Percentiles rank a stretch among this genome's conserved stretches.
Evolutionary conservation across 2,113 vertebrate genomes (phyloP).

Genomic region (Pollachius pollachius): DNA sequence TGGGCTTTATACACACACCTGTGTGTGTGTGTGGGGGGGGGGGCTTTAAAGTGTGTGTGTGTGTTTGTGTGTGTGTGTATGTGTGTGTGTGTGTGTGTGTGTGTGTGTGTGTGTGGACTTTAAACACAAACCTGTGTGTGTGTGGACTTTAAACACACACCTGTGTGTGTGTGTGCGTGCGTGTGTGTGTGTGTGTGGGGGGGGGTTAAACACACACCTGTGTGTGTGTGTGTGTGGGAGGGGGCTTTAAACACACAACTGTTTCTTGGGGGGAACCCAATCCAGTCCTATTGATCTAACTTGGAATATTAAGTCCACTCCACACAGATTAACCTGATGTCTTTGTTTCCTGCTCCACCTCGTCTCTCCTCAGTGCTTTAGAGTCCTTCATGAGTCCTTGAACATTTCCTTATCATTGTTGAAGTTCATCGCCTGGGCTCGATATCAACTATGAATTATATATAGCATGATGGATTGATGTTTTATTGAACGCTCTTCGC

Average conservation of each 20-base stretch:
- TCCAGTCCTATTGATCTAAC: neutral
- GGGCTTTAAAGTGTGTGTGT: too few relatives aligned
- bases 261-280: neutral
- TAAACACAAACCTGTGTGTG: too few relatives aligned
- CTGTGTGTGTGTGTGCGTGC: neutral
- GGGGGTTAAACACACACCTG: neutral
- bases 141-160: neutral
- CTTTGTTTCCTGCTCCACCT: too few relatives aligned
- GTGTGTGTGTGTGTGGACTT: too few relatives aligned
- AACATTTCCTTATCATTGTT: slow-evolving; percentile 28
- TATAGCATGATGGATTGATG: neutral
- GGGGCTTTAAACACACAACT: neutral
- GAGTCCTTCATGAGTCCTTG: neutral
- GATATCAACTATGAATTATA: neutral
- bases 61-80: too few relatives aligned
- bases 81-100: too few relatives aligned
- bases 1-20: too few relatives aligned
- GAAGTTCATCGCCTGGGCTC: neutral
- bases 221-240: too few relatives aligned
- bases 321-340: too few relatives aligned
- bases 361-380: neutral
- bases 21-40: too few relatives aligned
- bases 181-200: neutral
- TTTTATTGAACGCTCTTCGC: too few relatives aligned
- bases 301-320: neutral